Base-by-base conservation (phyloP, 2,797 vertebrate species). In the Sparus aurata region DNA sequence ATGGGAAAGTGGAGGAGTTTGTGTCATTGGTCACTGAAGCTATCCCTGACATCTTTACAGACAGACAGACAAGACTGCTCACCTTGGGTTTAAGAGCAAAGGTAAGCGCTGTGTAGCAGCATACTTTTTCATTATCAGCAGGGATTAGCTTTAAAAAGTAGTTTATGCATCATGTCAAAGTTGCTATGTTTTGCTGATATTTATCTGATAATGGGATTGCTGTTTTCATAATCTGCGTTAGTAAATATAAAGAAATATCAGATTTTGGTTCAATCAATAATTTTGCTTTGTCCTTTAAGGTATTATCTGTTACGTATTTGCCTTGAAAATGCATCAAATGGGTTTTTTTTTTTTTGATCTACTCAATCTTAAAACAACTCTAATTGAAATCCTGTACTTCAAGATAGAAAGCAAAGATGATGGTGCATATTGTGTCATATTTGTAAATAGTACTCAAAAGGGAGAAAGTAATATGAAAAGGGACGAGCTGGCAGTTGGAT, bases 1-100 rank as follows among this genome's bases (percentile, higher is more conserved):
- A 93, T 60, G 86, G 87, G 69, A 91, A 87, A 71, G 86, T 93
- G 43, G 91, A 91, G 38, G 87, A 91, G 79, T 94, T 94, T 75
- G 88, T 94, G 7, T 87, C 87, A 3, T 18, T 93, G 58, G 89
- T 93, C 43, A 76, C 80, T 45, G 92, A 92, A 62, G 86, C 83
- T 22, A 61, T 94, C 45, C 92, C 93, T 12, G 86, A 90, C 64
- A 86, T 94, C 4, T 61, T 92, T 34, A 89, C 85, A 18, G 34
- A 73, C 23, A 79, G 69, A 46, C 89, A 85, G 79, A 89, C 65
- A 47, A 77, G 80, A 7, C 66, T 93, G 50, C 91, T 94, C 63
- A 86, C 80, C 2, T 46, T 94, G 77, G 91, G 89, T 15, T 80
- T 93, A 65, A 89, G 85, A 75, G 84, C 90, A 57, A 93, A 91